A percentile compares a stretch with the other conserved stretches of the same genome.
phyloP scores from a whole-genome alignment of 2,113 vertebrate genomes.

The Haemorhous mexicanus region DNA sequence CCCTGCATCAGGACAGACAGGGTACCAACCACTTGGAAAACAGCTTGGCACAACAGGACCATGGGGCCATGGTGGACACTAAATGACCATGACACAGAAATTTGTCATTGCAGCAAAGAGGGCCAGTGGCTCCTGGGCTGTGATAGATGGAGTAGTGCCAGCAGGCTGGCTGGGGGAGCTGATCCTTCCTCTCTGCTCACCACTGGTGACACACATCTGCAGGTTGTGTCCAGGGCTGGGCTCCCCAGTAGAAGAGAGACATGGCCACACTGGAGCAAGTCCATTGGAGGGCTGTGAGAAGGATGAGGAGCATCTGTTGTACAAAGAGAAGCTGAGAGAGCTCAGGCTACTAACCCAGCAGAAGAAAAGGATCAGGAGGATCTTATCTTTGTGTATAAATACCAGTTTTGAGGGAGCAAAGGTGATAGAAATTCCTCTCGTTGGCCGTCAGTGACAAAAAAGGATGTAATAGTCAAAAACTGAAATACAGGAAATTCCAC shows the following conservation, averaged over 20 bases:
- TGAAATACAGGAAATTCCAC: not conserved
- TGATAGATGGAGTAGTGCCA: not conserved
- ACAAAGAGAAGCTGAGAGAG: not conserved
- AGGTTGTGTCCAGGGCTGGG: not conserved
- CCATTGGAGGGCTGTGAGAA: not conserved
- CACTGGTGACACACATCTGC: not conserved
- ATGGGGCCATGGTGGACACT: not conserved
- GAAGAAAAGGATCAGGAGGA: not conserved
- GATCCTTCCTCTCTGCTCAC: not conserved
- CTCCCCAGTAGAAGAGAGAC: not conserved
- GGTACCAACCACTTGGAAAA: not conserved
- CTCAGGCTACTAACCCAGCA: not conserved
- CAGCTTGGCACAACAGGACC: not conserved
- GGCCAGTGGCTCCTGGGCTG: not conserved
- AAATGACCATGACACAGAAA: not conserved
- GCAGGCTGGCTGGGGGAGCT: accelerated
- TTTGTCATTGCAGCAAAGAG: not conserved
- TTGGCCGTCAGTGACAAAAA: not conserved
- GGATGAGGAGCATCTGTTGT: not conserved
- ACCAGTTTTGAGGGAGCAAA: not conserved
- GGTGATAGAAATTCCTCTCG: not conserved
- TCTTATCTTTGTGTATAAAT: not conserved
- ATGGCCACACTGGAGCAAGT: not conserved
- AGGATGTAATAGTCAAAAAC: not conserved
- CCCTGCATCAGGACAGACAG: not conserved